Evolutionary conservation across 2,888 invertebrate genomes (phyloP), one percentile per base, ranked within the genome.

Genomic region (Aromia moschata): DNA sequence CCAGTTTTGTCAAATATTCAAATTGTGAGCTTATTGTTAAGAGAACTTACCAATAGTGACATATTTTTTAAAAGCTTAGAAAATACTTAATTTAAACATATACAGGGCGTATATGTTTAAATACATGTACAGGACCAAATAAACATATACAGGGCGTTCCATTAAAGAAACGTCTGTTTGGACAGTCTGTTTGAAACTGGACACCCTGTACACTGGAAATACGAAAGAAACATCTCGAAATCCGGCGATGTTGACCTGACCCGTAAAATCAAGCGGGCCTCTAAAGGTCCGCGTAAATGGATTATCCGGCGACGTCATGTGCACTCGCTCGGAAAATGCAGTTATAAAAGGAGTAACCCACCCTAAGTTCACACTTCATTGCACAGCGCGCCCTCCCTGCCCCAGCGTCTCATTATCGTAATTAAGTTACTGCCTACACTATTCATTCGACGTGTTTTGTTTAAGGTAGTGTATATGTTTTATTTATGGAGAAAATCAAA

Each of bases 281-380:
- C 77, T 77, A 78, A 78, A 78, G 77, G 76, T 76, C 76, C 74
- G 67, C 69, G 68, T 78, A 78, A 79, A 77, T 73, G 77, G 77
- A 77, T 78, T 77, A 79, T 58, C 73, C 70, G 72, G 61, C 75
- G 71, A 74, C 73, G 74, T 73, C 74, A 73, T 72, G 75, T 75
- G 75, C 79, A 76, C 68, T 77, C 77, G 76, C 70, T 79, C 71
- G 77, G 75, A 78, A 78, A 79, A 79, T 79, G 69, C 75, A 73
- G 76, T 79, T 79, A 79, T 59, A 65, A 63, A 61, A 61, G 69
- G 65, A 73, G 70, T 68, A 64, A 68, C 63, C 60, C 70, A 68
- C 71, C 67, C 70, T 70, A 67, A 62, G 61, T 70, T 72, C 74
- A 73, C 74, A 77, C 77, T 77, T 72, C 74, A 74, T 67, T 76